Base-by-base conservation (phyloP, 2,113 vertebrate genomes). In the Danionella cerebrum region DNA sequence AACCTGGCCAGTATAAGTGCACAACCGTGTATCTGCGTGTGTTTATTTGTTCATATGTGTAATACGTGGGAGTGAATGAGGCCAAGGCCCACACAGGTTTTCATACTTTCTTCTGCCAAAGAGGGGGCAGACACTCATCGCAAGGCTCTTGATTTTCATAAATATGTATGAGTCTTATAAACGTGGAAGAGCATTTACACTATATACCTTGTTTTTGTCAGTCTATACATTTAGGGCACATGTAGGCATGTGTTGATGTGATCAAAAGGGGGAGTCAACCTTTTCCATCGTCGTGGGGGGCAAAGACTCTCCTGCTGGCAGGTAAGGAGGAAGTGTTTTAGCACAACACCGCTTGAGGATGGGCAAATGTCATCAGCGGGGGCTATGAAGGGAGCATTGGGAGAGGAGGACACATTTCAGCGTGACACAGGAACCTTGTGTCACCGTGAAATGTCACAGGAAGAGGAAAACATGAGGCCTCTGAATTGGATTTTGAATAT, bases 1-100 rank as follows among this genome's bases (percentile, higher is more conserved):
- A 87, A 90, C 89, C 87, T 73, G 78, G 83, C 84, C 70, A 78
- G 84, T 81, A 83, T 85, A 88, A 79, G 82, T 82, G 81, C 82
- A 83, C 73, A 47, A 69, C 71, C 51, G 75, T 75, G 73, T 57
- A 60, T 65, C 39, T 54, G 54, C 72, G 75, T 68, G 70, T 73
- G 59, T 67, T 29, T 53, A 62, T 79, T 60, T 70, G 71, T 57
- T 62, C 70, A 57, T 52, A 70, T 64, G 72, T 54, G 76, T 58
- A 69, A 70, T 72, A 82, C 75, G 85, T 85, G 76, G 83, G 87
- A 80, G 82, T 83, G 80, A 80, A 85, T 70, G 82, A 86, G 79
- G 84, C 83, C 77, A 76, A 76, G 79, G 82, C 79, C 81, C 74
- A 85, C 83, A 82, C 73, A 65, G 74, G 45, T 77, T 79, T 79